Conservation (phyloP, 2,888 invertebrate genomes). For the Acronicta alni region DNA sequence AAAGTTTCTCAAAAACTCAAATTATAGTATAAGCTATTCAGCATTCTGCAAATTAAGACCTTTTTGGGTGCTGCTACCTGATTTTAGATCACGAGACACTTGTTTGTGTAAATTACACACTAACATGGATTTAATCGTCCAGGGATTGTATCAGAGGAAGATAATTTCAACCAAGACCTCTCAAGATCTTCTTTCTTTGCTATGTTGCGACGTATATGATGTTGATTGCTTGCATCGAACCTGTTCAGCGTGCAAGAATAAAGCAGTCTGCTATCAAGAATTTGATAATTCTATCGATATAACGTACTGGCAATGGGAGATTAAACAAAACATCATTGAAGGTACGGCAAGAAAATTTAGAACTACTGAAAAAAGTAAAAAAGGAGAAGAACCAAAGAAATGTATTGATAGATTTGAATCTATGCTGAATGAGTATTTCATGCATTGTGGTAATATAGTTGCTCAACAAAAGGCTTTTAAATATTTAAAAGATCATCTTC, state of each 20-base stretch:
- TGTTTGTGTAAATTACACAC: not conserved
- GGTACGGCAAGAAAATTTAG: not conserved
- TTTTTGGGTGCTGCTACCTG: not conserved
- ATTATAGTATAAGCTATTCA: no score
- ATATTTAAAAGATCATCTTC: no score
- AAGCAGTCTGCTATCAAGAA: not conserved
- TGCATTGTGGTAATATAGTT: no score
- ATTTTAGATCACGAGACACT: not conserved
- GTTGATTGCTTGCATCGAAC: not conserved
- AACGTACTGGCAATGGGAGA: not conserved
- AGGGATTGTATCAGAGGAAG: no score
- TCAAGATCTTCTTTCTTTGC: not conserved
- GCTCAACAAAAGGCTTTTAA: no score
- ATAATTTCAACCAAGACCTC: not conserved
- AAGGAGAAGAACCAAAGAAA: not conserved
- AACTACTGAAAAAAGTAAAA: not conserved
- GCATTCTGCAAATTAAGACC: not conserved
- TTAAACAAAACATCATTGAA: not conserved
- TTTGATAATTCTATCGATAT: not conserved
- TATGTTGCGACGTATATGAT: not conserved
- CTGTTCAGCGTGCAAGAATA: not conserved
- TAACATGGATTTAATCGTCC: not conserved
- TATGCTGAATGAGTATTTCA: no score
- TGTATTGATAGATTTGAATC: not conserved
- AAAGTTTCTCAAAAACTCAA: no score